Base-by-base conservation (phyloP, 2,113 vertebrate species). In the Vireo altiloquus region DNA sequence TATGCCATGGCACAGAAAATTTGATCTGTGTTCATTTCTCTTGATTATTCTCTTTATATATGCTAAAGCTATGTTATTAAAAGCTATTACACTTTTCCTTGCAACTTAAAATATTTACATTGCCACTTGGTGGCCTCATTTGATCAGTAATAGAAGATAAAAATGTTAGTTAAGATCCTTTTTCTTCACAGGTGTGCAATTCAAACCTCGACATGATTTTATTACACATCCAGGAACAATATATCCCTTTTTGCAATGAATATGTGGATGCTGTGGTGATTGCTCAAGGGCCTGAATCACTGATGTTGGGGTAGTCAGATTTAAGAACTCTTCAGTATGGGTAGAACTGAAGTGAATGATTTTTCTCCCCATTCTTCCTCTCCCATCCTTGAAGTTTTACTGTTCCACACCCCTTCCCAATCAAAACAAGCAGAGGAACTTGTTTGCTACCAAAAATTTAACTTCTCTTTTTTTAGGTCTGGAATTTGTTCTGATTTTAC, bases 91-190 rank as follows among this genome's bases (percentile, higher is more conserved):
- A 44, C 18, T 88, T 89, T 70, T 47, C 13, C 27, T 74, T 27
- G 18, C 84, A 37, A 46, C 8, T 80, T 90, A 39, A 65, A 80
- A 76, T 86, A 77, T 82, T 91, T 93, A 59, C 42, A 42, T 84
- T 92, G 65, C 95, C 96, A 87, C 82, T 91, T 95, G 89, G 82
- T 96, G 95, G 92, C 95, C 94, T 96, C 89, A 59, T 96, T 91
- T 92, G 60, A 89, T 68, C 37, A 90, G 10, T 66, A 95, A 69
- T 49, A 76, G 46, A 47, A 82, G 24, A 66, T n/a, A 49, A 89
- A 91, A 81, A 44, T 35, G 3, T 24, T 71, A 64, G 6, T 54
- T 74, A 70, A 89, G n/a, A 28, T 81, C 23, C 5, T 70, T 84
- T 92, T 72, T 56, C 27, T 49, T 72, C 30, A 30, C 9, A 22